Base-by-base conservation (phyloP, 2,113 vertebrate species). In the Varanus komodoensis region DNA sequence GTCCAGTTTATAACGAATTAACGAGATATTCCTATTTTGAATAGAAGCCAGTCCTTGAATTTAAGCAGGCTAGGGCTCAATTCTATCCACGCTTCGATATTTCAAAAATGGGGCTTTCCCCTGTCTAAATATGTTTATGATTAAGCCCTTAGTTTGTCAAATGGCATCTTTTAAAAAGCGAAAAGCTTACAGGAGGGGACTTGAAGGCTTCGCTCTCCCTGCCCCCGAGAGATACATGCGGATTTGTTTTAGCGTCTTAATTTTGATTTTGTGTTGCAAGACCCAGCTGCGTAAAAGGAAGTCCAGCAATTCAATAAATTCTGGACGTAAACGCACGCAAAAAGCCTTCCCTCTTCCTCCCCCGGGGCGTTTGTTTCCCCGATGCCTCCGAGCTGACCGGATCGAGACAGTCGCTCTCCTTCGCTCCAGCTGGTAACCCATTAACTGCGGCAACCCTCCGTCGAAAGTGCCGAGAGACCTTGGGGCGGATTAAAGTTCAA, bases 401-500 rank as follows among this genome's bases (percentile, higher is more conserved):
- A 38, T 6, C 12, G 87, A 38, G 48, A 54, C 44, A 23, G 0
- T 25, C 44, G 17, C 19, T 23, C 71, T 50, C 57, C 54, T 29
- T 5, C 6, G 17, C 34, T 4, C 25, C 8, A 23, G 34, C 29
- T 68, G 82, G 82, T 78, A 77, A 84, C 82, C 34, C 64, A 78
- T 89, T 84, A 84, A 89, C 57, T 27, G 82, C 38, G 5, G 67
- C n/a, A 44, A 2, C 15, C 82, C 73, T 54, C 44, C 27, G 57
- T 61, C 61, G 6, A 27, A 68, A 67, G 29, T 21, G 25, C 6
- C 38, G 29, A 21, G 88, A 89, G 82, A 38, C 89, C 82, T 84
- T 85, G 89, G 38, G 74, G 73, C 44, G 14, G 89, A 89, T 89
- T 78, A 89, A 89, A 89, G 88, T 89, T 84, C 89, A 89, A 85